Evolutionary conservation across 2,797 vertebrate species (phyloP), one percentile per base, ranked within the genome.

Genomic region (Morus bassanus): DNA sequence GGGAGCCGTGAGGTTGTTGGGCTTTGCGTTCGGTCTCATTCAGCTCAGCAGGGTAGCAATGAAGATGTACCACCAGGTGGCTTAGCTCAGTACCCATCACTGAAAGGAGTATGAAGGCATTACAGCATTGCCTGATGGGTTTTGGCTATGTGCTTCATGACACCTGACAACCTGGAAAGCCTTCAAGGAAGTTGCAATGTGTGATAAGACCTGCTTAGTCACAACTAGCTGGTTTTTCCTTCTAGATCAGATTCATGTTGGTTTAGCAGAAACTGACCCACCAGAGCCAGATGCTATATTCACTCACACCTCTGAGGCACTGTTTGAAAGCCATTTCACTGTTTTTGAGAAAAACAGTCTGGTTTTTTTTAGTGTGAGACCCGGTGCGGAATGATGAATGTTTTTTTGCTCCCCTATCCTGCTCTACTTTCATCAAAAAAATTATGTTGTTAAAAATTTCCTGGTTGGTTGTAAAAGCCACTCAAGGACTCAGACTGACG

Each of bases 1-100:
- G 59, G 46, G 73, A 57, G 41, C 45, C 0, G 0, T 24, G 45
- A 43, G 21, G 73, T 31, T 53, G 60, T 88, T 2, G 0, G 56
- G 23, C 50, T 93, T 85, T 0, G 0, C 2, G 5, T 64, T 88
- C 31, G 46, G 30, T 56, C 16, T 91, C 43, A 3, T 37, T 90
- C 25, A 63, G 63, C 18, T 30, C 27, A 18, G 21, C 0, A 1
- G 25, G 28, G 31, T 22, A 31, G 19, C 2, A 27, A 8, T 82
- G 59, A 46, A 46, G 53, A 9, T 8, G 2, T 2, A n/a, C 9
- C 31, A 57, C 18, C 7, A 4, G n/a, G 25, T 78, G 48, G 11
- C 60, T 93, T 81, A 91, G 33, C 63, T 89, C n/a, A 35, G 14
- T 59, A 22, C 11, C 33, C 30, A 8, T 37, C 1, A 1, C 63